Evolutionary conservation across 2,797 vertebrate species (phyloP).

Genomic region (Sarcoramphus papa): DNA sequence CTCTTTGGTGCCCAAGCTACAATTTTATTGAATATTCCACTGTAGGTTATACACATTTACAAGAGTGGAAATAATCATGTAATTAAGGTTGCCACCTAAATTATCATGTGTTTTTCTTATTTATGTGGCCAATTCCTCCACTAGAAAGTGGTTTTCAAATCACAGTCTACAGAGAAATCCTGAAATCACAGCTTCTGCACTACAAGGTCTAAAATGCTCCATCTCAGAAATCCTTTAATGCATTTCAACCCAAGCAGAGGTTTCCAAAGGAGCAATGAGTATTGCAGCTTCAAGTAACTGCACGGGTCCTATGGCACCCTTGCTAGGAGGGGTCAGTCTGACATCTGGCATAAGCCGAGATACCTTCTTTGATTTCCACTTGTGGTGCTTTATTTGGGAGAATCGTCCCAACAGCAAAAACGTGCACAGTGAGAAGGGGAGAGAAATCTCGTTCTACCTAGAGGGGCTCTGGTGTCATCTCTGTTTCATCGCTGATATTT

Average conservation of each 20-base stretch:
- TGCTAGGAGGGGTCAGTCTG: not conserved
- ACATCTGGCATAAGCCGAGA: not conserved
- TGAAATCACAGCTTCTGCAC: not conserved
- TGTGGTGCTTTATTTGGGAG: not conserved
- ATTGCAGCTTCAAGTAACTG: not conserved
- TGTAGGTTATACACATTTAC: not conserved
- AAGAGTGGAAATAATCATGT: not conserved
- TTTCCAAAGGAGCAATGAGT: not conserved
- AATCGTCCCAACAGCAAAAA: not conserved
- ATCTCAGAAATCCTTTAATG: not conserved
- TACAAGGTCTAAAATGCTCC: not conserved
- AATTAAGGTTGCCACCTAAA: constrained; percentile 33
- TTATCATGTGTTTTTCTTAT: constrained; percentile 22
- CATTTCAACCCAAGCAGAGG: not conserved
- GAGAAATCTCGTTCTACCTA: not conserved
- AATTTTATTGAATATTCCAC: constrained; percentile 21
- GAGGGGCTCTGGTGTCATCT: not conserved
- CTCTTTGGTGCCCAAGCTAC: not conserved
- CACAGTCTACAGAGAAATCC: not conserved
- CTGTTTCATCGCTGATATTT: not conserved
- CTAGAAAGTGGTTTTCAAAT: not conserved
- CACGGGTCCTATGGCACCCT: not conserved
- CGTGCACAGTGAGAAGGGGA: accelerated
- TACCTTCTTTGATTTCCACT: not conserved
- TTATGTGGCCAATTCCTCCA: not conserved